Percentiles rank a stretch among this genome's conserved stretches.
These are phyloP conservation scores for Tenthredo amoena DNA, from an alignment of 2,888 invertebrate species.

Conservation along the genomic window DNA sequence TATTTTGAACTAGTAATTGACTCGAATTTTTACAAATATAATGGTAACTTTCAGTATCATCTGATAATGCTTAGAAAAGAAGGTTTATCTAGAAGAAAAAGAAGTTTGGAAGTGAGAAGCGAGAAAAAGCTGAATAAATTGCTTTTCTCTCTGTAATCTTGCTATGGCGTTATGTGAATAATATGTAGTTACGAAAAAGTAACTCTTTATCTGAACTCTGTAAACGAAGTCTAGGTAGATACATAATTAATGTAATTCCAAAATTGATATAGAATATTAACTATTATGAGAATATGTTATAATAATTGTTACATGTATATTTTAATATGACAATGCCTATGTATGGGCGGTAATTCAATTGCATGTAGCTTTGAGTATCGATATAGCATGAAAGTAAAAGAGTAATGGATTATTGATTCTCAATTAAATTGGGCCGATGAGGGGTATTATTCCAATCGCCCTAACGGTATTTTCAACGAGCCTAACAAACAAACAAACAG, in stretches of 20 bases:
- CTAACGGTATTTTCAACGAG: conserved; percentile 14
- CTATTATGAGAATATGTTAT: conserved; percentile 20
- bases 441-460: neutral
- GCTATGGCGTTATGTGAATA: neutral
- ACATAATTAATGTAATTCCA: neutral
- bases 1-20: neutral
- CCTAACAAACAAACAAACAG: neutral
- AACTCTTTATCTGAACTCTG: neutral
- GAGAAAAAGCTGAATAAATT: conserved; percentile 7
- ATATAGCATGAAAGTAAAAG: neutral
- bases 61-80: conserved; percentile 29
- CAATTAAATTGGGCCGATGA: neutral
- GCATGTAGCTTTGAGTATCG: conserved; percentile 6
- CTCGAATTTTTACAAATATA: neutral
- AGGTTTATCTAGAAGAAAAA: neutral
- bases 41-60: conserved; percentile 15
- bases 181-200: neutral
- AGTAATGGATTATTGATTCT: neutral
- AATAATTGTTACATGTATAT: conserved; percentile 43
- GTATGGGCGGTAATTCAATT: conserved; percentile 4
- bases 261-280: neutral
- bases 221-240: neutral
- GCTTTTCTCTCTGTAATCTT: neutral
- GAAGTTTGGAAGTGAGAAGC: neutral
- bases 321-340: conserved; percentile 14